Base-by-base conservation (phyloP, 2,113 vertebrate species). In the Ctenomys sociabilis region DNA sequence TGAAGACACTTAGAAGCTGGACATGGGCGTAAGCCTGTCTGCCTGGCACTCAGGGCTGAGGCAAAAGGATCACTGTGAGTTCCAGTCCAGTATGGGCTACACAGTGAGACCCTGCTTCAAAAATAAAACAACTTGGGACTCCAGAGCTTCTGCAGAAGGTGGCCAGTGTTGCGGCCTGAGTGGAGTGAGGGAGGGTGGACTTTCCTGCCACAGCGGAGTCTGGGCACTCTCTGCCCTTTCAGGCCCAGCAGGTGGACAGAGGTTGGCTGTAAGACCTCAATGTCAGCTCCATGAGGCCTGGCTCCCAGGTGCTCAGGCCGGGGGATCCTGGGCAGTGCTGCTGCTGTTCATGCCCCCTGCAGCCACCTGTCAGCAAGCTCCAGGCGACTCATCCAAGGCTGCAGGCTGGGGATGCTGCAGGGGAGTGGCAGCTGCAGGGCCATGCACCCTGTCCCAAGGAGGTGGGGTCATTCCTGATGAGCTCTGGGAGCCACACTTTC, bases 281-380 rank as follows among this genome's bases (percentile, higher is more conserved):
- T 12, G 17, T 0, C 22, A 26, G 49, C 0, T 4, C 37, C 35
- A n/a, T 61, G 4, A 16, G 12, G 35, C 10, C 40, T 22, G 14
- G 12, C 19, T 14, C 70, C 3, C 0, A 0, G 14, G 57, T 54
- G 43, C 24, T 22, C 16, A 73, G 54, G 37, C 3, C 85, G 5
- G 21, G 57, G 14, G 30, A 12, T 26, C 13, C 26, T 30, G 61
- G 35, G 85, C 9, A 54, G 7, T 21, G 10, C 49, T 3, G 0
- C 54, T 14, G 35, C 68, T 26, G 0, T 3, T 61, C 16, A 2
- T 3, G 13, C 32, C 73, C 52, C 59, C 64, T 11, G 7, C 7
- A 9, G 24, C 21, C 12, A 40, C 40, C 26, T 1, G 3, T 9
- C 1, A 5, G 5, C 26, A 10, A 7, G 40, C 24, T 7, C 40